Base-by-base conservation (phyloP, 2,888 invertebrate genomes). In the Caenorhabditis panamensis region DNA sequence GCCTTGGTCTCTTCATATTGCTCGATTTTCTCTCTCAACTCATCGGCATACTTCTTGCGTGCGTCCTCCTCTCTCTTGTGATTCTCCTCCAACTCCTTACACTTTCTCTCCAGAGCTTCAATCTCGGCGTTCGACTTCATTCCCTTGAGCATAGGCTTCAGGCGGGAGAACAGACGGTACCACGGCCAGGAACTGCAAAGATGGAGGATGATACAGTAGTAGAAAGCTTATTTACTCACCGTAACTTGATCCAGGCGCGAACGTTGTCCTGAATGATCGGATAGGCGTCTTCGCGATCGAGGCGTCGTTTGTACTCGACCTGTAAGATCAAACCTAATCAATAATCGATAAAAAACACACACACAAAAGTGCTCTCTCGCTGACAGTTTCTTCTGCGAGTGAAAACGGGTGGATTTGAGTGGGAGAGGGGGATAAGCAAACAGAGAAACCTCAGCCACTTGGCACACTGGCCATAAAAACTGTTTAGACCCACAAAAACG, bases 151-250 rank as follows among this genome's bases (percentile, higher is more conserved):
- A 90, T 53, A 22, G 89, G 90, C 86, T 89, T 89, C 79, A 90
- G 90, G 69, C 85, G 86, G 63, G 90, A 90, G 84, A 83, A 90
- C 26, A 90, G 85, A 76, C 88, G 88, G 88, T 89, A 96, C 96
- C 93, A 99, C 94, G 94, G 98, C 99, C 99, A 99, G 93, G 96
- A 98, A 93, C 97, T 96, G 92, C 99, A 94, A 92, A 96, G n/a
- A n/a, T n/a, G n/a, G n/a, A n/a, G n/a, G n/a, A n/a, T n/a, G n/a
- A n/a, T 31, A 6, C 31, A 31, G 31, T 6, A 31, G 31, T 6
- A 31, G 31, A 6, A 9, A 31, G 5, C 31, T 37, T 36, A 37
- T 4, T 26, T 6, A 58, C 67, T 41, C 44, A 85, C 82, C 85
- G 96, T n/a, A n/a, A n/a, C n/a, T n/a, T 95, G 94, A 98, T 94